Base-by-base conservation (phyloP, 2,113 vertebrate species). In the Lichenostomus cassidix region DNA sequence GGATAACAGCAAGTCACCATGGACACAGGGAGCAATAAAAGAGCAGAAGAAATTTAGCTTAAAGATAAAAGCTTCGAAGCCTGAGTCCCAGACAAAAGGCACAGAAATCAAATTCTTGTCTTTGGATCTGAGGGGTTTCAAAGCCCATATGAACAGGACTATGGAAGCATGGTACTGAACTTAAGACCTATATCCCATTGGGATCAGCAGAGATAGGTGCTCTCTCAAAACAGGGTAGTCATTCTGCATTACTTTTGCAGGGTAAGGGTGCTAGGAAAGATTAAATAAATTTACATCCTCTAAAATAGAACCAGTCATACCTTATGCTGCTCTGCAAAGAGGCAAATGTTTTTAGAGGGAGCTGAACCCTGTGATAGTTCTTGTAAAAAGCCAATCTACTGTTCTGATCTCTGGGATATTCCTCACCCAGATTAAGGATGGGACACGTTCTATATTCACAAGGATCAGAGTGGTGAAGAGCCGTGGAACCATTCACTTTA, bases 111-210 rank as follows among this genome's bases (percentile, higher is more conserved):
- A 81, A 4, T 5, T 27, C 10, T 59, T 64, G 5, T 2, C 82
- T 93, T 44, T 46, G 31, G 24, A 64, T 37, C n/a, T 62, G 31
- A 82, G 87, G 7, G 27, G 3, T 82, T 89, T 89, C 55, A 80
- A 69, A 82, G 14, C 33, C 53, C n/a, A 12, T 50, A 69, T 31
- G 16, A 79, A 46, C n/a, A 69, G 37, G 17, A 60, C 31, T 27
- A 8, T 46, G 46, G n/a, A 79, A 59, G 10, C 0, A 0, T 31
- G 80, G 11, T 39, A 44, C 23, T 76, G 46, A 90, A 62, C 5
- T 62, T 39, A 46, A 80, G 59, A 50, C 4, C 39, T 4, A 3
- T 8, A 82, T n/a, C 3, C 21, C 12, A 12, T 12, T 81, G 80
- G 55, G 82, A 64, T 29, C 13, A 41, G 31, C 33, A 85, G 37